Evolutionary conservation across 2,797 vertebrate species (phyloP).

Genomic region (Chloroceryle inda): DNA sequence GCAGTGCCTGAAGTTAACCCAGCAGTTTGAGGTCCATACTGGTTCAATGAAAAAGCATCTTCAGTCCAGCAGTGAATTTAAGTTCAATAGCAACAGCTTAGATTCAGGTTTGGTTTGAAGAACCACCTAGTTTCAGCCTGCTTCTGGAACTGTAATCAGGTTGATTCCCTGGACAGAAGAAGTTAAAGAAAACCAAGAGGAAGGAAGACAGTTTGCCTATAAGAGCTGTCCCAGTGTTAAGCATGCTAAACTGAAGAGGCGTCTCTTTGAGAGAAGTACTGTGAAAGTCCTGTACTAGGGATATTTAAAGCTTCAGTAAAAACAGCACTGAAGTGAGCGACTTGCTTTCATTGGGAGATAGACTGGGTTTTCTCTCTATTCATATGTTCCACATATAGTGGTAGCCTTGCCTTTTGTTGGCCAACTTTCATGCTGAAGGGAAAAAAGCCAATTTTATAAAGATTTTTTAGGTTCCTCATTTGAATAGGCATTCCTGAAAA

Average conservation of each 20-base stretch:
- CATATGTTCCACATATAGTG: slow-evolving; percentile 46
- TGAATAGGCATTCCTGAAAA: slow-evolving; percentile 49
- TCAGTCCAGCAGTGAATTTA: background rate
- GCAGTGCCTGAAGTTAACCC: background rate
- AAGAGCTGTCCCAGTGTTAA: slow-evolving; percentile 23
- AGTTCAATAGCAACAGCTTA: background rate
- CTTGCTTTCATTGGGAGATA: slow-evolving; percentile 53
- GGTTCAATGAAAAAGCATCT: background rate
- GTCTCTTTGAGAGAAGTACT: slow-evolving; percentile 13
- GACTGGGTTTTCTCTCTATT: slow-evolving; percentile 58
- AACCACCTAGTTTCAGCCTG: background rate
- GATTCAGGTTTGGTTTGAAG: background rate
- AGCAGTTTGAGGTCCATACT: background rate
- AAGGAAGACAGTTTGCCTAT: background rate
- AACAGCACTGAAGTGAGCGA: slow-evolving; percentile 37
- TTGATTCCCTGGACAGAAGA: background rate
- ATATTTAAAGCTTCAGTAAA: slow-evolving; percentile 68
- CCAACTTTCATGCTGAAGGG: slow-evolving; percentile 28
- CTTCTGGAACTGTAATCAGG: background rate
- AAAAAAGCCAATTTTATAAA: slow-evolving; percentile 46
- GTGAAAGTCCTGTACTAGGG: slow-evolving; percentile 56
- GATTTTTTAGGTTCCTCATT: slow-evolving; percentile 46
- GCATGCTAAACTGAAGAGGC: slow-evolving; percentile 49
- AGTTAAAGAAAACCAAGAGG: background rate
- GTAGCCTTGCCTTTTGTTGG: slow-evolving; percentile 55